These are phyloP conservation scores for Lysandra coridon DNA, from an alignment of 2,888 invertebrate species.

Conservation along the genomic window DNA sequence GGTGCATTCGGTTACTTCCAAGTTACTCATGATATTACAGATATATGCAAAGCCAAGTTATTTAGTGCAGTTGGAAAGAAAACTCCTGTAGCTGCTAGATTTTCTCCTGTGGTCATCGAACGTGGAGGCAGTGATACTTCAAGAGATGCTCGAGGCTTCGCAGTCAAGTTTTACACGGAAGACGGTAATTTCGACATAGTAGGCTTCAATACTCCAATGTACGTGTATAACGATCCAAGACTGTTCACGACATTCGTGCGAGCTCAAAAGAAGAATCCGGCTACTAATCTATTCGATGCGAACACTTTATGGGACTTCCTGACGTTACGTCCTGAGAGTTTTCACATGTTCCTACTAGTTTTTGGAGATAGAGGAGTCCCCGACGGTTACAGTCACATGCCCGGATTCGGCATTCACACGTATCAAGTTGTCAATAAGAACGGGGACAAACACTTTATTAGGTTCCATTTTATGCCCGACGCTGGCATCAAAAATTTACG, in stretches of 20 bases:
- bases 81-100: constrained; percentile 87
- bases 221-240: constrained; percentile 92
- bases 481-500: constrained; percentile 90
- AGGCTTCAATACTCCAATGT: constrained; percentile 93
- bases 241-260: constrained; percentile 95
- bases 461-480: constrained; percentile 93
- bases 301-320: constrained; percentile 97
- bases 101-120: constrained; percentile 90
- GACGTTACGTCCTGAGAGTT: constrained; percentile 89
- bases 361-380: constrained; percentile 94
- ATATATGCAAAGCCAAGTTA: constrained; percentile 87
- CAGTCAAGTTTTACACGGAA: constrained; percentile 94
- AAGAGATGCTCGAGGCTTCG: constrained; percentile 93
- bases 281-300: constrained; percentile 89
- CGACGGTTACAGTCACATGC: constrained; percentile 93
- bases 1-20: constrained; percentile 92
- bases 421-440: constrained; percentile 90
- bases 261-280: constrained; percentile 95
- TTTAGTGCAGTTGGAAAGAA: constrained; percentile 87
- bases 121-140: constrained; percentile 92
- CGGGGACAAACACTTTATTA: constrained; percentile 86
- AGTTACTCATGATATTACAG: constrained; percentile 89
- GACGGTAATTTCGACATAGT: constrained; percentile 95
- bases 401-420: constrained; percentile 95
- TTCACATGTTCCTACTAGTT: constrained; percentile 89